phyloP scores from a whole-genome alignment of 2,797 vertebrate species.

The Borostomias antarcticus region DNA sequence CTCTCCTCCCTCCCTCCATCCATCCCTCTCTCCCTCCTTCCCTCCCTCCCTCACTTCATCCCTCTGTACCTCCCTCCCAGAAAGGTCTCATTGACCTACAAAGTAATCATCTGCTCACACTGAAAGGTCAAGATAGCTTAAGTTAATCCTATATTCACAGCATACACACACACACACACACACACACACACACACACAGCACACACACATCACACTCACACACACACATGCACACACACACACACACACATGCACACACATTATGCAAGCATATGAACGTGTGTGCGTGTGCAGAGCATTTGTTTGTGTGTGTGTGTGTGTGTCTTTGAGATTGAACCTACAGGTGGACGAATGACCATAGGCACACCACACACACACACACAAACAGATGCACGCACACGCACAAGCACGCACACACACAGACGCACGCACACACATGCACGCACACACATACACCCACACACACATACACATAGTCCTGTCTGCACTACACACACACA shows the following conservation, averaged over 20 bases:
- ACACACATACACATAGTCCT: too few species aligned
- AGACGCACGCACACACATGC: not conserved
- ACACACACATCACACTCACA: slow-evolving; percentile 18
- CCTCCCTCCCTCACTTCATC: too few species aligned
- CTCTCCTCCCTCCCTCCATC: not conserved
- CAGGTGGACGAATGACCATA: too few species aligned
- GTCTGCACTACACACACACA: too few species aligned
- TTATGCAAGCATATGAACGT: not conserved
- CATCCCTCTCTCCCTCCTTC: too few species aligned
- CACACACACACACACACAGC: slow-evolving; percentile 4
- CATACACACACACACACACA: slow-evolving; percentile 1
- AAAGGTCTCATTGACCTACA: slow-evolving; percentile 53
- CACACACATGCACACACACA: slow-evolving; percentile 11
- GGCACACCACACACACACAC: too few species aligned
- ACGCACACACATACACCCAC: not conserved
- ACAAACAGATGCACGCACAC: not conserved
- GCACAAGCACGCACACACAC: not conserved
- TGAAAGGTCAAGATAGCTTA: slow-evolving; percentile 42
- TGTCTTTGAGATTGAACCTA: too few species aligned
- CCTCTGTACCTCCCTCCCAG: not conserved
- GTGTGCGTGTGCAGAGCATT: too few species aligned
- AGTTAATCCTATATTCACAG: slow-evolving; percentile 11
- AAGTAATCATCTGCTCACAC: slow-evolving; percentile 33
- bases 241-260: slow-evolving; percentile 11
- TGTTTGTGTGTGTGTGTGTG: too few species aligned